These are phyloP conservation scores for Psophia crepitans DNA, from an alignment of 2,113 vertebrate species.

Conservation along the genomic window DNA sequence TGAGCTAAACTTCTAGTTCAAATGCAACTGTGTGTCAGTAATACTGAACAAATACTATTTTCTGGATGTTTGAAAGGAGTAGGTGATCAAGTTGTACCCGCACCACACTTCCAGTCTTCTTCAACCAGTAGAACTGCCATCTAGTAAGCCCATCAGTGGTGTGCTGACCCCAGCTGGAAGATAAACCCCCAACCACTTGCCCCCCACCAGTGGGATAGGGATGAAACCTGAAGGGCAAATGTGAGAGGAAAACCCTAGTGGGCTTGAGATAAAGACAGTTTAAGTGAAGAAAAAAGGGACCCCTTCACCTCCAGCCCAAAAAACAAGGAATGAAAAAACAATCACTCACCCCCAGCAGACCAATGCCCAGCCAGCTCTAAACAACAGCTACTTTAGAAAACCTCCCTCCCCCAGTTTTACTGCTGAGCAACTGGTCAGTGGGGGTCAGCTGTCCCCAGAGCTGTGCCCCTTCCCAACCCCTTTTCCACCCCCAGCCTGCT, in stretches of 20 bases:
- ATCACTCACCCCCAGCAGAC: background rate
- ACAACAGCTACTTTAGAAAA: background rate
- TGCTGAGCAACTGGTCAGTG: background rate
- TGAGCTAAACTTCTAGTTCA: background rate
- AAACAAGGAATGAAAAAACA: background rate
- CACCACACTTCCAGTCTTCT: background rate
- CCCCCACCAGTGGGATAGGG: background rate
- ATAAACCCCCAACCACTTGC: background rate
- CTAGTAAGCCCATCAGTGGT: background rate
- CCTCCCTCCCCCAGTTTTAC: background rate
- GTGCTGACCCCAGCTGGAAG: background rate
- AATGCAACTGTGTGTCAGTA: background rate
- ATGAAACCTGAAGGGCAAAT: background rate
- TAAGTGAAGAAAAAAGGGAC: background rate
- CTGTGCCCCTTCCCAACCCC: background rate
- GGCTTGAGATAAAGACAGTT: background rate
- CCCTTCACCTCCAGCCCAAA: background rate
- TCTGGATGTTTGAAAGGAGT: background rate
- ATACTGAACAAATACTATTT: background rate
- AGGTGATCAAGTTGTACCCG: background rate
- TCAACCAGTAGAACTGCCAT: background rate
- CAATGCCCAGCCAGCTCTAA: background rate
- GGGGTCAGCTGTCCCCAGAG: background rate
- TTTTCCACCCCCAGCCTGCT: background rate
- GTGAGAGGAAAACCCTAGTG: background rate